A percentile compares a stretch with the other conserved stretches of the same genome.
Evolutionary conservation across 2,888 invertebrate species (phyloP).

Genomic region (Aromia moschata): DNA sequence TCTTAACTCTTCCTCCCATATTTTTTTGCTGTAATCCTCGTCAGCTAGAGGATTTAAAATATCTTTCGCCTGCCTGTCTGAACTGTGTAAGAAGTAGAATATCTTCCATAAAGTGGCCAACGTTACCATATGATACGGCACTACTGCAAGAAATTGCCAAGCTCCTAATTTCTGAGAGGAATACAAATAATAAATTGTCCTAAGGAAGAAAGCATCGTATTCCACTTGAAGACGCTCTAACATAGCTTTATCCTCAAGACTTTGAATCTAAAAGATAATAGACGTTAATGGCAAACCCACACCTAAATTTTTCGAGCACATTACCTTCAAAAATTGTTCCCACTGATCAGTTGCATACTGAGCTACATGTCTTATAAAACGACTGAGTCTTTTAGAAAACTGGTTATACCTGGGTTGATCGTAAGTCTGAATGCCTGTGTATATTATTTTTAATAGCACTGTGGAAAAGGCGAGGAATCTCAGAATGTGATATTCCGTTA

Average conservation of each 20-base stretch:
- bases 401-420: constrained; percentile 73
- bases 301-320: no score
- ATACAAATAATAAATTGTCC: constrained; percentile 75
- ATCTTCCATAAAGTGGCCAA: constrained; percentile 71
- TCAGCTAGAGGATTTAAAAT: constrained; percentile 51
- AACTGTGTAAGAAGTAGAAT: constrained; percentile 70
- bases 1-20: constrained; percentile 64
- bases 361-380: constrained; percentile 74
- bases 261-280: constrained; percentile 53
- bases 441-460: constrained; percentile 70
- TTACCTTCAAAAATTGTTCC: constrained; percentile 64
- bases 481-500: constrained; percentile 72
- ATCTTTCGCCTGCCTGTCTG: constrained; percentile 62
- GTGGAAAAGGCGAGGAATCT: constrained; percentile 76
- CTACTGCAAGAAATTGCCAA: constrained; percentile 83
- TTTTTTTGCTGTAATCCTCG: constrained; percentile 63
- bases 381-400: constrained; percentile 74
- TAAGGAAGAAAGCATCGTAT: constrained; percentile 76
- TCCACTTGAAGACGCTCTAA: constrained; percentile 73
- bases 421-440: constrained; percentile 74
- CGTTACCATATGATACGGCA: constrained; percentile 74
- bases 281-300: no score
- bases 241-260: constrained; percentile 63
- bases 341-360: constrained; percentile 79
- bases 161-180: constrained; percentile 77